Percentiles rank a stretch among this genome's conserved stretches.
Conservation (phyloP, 1,140 invertebrate genomes). For the Drosophila asahinai region DNA sequence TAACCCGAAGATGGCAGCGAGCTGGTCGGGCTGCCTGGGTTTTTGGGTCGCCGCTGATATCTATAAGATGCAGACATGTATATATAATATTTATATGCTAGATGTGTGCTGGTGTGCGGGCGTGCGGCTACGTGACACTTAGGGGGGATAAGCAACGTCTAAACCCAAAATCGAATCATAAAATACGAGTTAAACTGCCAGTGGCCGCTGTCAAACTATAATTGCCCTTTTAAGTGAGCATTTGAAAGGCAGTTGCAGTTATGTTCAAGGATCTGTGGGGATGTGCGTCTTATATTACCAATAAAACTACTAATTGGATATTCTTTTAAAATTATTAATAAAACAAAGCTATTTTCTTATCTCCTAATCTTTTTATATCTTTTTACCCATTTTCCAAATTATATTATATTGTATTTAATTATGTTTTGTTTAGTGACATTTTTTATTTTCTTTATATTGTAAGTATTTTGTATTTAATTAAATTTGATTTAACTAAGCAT, state of each 20-base stretch:
- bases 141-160: constrained; percentile 68
- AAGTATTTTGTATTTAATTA: background rate
- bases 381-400: background rate
- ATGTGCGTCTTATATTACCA: background rate
- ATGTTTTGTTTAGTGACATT: too few relatives aligned
- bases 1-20: constrained; percentile 45
- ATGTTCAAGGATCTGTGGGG: background rate
- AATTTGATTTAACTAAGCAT: too few relatives aligned
- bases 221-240: constrained; percentile 69
- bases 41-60: constrained; percentile 47
- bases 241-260: constrained; percentile 37
- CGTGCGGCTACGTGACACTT: constrained; percentile 71
- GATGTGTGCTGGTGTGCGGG: constrained; percentile 24
- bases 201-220: constrained; percentile 57
- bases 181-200: constrained; percentile 65
- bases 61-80: constrained; percentile 72
- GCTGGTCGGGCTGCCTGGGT: constrained; percentile 6
- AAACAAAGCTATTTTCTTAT: too few relatives aligned
- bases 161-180: constrained; percentile 79
- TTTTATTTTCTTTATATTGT: too few relatives aligned
- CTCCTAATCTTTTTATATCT: too few relatives aligned
- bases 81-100: constrained; percentile 53
- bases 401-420: too few relatives aligned
- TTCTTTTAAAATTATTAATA: background rate
- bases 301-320: too few relatives aligned